Base-by-base conservation (phyloP, 2,113 vertebrate species). In the Xenopus laevis region DNA sequence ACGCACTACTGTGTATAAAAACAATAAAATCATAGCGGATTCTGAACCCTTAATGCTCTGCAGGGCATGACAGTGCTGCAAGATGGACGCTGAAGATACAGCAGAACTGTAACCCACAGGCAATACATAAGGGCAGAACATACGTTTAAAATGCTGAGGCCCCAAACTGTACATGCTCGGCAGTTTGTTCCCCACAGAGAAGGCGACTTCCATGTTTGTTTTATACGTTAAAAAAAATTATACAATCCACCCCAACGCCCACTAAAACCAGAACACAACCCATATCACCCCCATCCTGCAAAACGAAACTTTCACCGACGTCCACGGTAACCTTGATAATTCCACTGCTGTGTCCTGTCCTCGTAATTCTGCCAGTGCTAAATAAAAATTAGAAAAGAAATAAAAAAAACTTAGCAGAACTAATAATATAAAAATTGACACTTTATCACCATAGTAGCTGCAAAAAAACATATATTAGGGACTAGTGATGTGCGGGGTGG, bases 261-360 rank as follows among this genome's bases (percentile, higher is more conserved):
- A 50, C 47, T 40, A 40, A 40, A 40, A 40, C 33, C 33, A 40
- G 2, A 50, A 50, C 15, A 18, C 53, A 67, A 79, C 80, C 78
- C 17, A 27, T 40, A 45, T 55, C 68, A 60, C n/a, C 66, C 58
- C 23, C 67, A 55, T 55, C 50, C 71, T 67, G 58, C 44, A 52
- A 76, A 80, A 78, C 80, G 74, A 27, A 75, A 57, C 74, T 79
- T 85, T 92, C 86, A 94, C 79, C 86, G 91, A 83, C 90, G 89
- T 71, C 84, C 87, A 58, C 89, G 84, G 71, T 87, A 89, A 46
- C 84, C 84, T 69, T 87, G 89, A 83, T 89, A 90, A 80, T 83
- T 86, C 85, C 87, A 81, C 83, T 89, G 87, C 81, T 91, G 91
- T 83, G 82, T 81, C 84, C 86, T 88, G 80, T 89, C 88, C 80